Conservation (phyloP, 2,113 vertebrate species). For the Ailuropoda melanoleuca region DNA sequence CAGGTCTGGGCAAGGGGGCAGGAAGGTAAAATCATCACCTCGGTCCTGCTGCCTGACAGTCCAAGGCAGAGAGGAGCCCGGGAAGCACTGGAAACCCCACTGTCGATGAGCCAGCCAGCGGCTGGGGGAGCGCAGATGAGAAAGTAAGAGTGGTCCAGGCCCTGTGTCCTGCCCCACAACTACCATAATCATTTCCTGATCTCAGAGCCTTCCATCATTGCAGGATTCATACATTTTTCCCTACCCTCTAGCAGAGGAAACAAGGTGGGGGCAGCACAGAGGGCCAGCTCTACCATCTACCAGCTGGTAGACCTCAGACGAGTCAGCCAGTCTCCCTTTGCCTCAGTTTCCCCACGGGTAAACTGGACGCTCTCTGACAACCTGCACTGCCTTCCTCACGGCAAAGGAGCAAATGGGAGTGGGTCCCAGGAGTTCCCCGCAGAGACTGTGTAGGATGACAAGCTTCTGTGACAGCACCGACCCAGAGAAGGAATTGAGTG, state of each 20-base stretch:
- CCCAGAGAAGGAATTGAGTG: neutral
- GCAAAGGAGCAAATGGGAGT: neutral
- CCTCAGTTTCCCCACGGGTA: neutral
- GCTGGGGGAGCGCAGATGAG: neutral
- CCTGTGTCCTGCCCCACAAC: neutral
- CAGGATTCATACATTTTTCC: neutral
- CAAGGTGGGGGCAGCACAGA: neutral
- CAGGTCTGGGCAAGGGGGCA: neutral
- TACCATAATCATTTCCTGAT: neutral
- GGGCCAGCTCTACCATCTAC: neutral
- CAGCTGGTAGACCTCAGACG: neutral
- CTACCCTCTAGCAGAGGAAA: neutral
- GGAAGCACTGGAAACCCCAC: neutral
- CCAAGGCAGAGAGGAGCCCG: neutral
- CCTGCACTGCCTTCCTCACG: neutral
- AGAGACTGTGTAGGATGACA: neutral
- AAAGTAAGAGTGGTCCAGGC: neutral
- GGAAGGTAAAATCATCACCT: neutral
- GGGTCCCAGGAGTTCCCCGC: neutral
- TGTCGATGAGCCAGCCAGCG: accelerated
- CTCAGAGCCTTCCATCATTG: neutral
- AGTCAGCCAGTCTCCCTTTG: neutral
- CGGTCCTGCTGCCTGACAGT: accelerated
- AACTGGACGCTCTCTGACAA: neutral
- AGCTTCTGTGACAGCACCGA: neutral